Evolutionary conservation across 92 coral and sea anemone species (phyloP), one percentile per base, ranked within the genome.

Genomic region (Heliopora coerulea): DNA sequence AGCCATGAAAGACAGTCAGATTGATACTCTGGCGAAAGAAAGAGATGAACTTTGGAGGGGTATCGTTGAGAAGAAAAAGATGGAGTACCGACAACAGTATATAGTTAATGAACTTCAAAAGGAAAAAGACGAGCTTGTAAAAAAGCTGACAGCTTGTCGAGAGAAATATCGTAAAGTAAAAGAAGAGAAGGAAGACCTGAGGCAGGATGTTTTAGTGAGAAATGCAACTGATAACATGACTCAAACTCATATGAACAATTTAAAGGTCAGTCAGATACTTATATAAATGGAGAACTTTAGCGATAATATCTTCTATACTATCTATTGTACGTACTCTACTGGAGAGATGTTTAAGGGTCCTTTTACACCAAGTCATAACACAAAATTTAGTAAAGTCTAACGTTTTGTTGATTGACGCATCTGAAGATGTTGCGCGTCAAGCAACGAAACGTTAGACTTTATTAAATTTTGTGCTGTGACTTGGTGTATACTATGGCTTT

Each of bases 171-270:
- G 76, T 20, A 49, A 54, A 14, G 30, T 50, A 18, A 54, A 69
- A 30, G 61, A 69, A 12, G 76, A 69, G 13, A 69, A 50, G 50
- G 76, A 69, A 32, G 28, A 49, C 1, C 49, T 50, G 8, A 49
- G 76, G 28, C 40, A 33, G 18, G 56, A 44, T 31, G 30, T 69
- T 14, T 18, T 69, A 23, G 62, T 52, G 44, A 69, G 50, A 54
- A 69, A 31, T 18, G 62, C 76, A 0, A 56, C 76, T 6, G 61
- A 69, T 31, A 69, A 69, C 30, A 69, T 69, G 60, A 69, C 76
- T 18, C 17, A 26, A 29, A 46, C 62, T 5, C 34, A 69, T 28
- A 50, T 69, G 18, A 29, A 69, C 13, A 49, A 69, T 27, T 54
- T 69, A 19, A 69, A 69, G 76, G 76, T 69, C 6, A 25, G 76